These are phyloP conservation scores for Copsychus sechellarum DNA, from an alignment of 2,113 vertebrate genomes.

Conservation along the genomic window DNA sequence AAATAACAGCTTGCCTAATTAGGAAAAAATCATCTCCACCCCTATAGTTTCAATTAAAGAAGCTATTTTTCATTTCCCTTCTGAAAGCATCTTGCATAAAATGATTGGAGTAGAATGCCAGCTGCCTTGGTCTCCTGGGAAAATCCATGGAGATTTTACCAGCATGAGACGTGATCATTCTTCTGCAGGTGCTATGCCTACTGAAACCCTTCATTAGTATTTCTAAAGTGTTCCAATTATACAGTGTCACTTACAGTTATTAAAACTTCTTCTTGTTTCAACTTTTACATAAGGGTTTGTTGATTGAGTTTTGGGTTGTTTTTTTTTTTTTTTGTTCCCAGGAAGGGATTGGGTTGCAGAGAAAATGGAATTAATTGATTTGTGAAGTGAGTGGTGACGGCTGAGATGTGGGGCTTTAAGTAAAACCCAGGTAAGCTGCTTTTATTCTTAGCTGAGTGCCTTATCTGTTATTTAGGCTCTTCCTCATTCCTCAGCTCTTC, in stretches of 20 bases:
- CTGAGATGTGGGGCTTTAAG: not conserved
- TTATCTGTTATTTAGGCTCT: not conserved
- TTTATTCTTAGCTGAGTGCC: not conserved
- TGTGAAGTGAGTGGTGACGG: not conserved
- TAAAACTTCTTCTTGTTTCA: not conserved
- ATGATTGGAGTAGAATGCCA: not conserved
- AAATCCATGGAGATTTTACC: not conserved
- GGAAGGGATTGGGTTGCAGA: not conserved
- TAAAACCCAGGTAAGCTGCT: not conserved
- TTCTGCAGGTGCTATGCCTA: not conserved
- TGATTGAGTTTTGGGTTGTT: not conserved
- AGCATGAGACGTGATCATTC: not conserved
- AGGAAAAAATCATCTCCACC: not conserved
- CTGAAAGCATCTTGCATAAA: not conserved
- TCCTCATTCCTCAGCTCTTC: not conserved
- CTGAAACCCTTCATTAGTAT: not conserved
- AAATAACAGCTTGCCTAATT: not conserved
- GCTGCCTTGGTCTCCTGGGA: not conserved
- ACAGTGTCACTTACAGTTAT: not conserved
- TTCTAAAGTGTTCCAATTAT: not conserved
- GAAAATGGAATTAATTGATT: not conserved
- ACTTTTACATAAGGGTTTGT: not conserved
- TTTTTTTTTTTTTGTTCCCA: not conserved
- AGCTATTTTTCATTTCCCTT: constrained; percentile 9
- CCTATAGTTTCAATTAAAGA: not conserved